A percentile compares a stretch with the other conserved stretches of the same genome.
Conservation (phyloP, 37 sponge, comb jelly and placozoan species). For the Aphrocallistes beatrix region DNA sequence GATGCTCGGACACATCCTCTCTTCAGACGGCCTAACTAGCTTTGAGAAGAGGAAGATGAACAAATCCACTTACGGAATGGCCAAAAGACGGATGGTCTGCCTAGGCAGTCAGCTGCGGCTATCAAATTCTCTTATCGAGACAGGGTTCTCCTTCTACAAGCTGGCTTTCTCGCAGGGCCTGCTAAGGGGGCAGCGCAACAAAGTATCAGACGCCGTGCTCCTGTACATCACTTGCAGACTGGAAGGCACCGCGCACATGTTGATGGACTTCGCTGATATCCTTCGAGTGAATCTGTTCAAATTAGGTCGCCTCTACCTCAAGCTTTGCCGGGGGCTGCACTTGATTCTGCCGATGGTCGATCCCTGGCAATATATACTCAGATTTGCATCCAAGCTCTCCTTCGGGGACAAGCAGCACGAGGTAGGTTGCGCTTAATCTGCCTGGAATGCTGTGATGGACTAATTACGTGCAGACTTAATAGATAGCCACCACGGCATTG, state of each 20-base stretch:
- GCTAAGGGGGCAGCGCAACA: slow-evolving; percentile 66
- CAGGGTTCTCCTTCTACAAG: slow-evolving; percentile 91
- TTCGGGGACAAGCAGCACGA: slow-evolving; percentile 82
- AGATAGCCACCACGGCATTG: slow-evolving; percentile 72
- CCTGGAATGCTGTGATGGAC: slow-evolving; percentile 10
- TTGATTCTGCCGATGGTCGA: slow-evolving; percentile 93
- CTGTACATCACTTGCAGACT: slow-evolving; percentile 94
- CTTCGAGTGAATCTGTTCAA: slow-evolving; percentile 48
- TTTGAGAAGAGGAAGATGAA: not conserved
- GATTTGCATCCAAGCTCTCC: slow-evolving; percentile 94
- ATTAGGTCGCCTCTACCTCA: slow-evolving; percentile 74
- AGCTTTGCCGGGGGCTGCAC: slow-evolving; percentile 74
- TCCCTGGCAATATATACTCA: slow-evolving; percentile 91
- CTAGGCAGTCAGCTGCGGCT: slow-evolving; percentile 73
- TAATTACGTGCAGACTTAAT: not conserved
- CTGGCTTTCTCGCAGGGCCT: slow-evolving; percentile 76
- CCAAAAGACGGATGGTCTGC: slow-evolving; percentile 48
- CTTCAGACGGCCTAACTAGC: slow-evolving; percentile 55
- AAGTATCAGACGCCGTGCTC: slow-evolving; percentile 80
- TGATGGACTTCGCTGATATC: slow-evolving; percentile 95
- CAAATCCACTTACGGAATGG: slow-evolving; percentile 20
- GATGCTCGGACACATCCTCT: slow-evolving; percentile 82
- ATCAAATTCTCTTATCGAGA: slow-evolving; percentile 87
- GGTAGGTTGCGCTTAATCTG: slow-evolving; percentile 24
- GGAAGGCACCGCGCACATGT: slow-evolving; percentile 92